Percentiles rank a stretch among this genome's conserved stretches.
These are phyloP conservation scores for Sebastes oblongus DNA, from an alignment of 2,797 vertebrate species.

Conservation along the genomic window DNA sequence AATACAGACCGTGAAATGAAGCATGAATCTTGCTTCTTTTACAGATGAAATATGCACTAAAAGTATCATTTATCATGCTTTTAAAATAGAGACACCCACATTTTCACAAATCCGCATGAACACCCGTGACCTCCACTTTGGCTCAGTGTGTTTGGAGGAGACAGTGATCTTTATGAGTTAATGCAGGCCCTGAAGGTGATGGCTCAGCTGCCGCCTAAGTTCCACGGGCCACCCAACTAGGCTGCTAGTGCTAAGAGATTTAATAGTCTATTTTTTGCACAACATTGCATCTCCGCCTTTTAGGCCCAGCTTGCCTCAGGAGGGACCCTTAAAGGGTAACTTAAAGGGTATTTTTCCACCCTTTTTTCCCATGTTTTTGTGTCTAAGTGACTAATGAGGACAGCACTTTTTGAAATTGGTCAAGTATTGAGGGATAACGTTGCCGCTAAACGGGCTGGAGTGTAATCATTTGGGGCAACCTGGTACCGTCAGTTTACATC, in stretches of 20 bases:
- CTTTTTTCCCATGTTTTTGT: too few species aligned
- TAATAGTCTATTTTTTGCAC: conserved; percentile 51
- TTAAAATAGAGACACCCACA: conserved; percentile 6
- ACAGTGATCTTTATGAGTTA: conserved; percentile 74
- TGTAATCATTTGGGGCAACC: too few species aligned
- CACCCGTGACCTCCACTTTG: conserved; percentile 23
- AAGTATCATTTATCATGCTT: conserved; percentile 48
- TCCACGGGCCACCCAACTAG: conserved; percentile 71
- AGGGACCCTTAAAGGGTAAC: conserved; percentile 13
- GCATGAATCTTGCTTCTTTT: conserved; percentile 26
- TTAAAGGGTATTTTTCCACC: too few species aligned
- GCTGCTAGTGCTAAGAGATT: conserved; percentile 48
- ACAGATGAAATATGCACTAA: conserved; percentile 45
- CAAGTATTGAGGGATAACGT: too few species aligned
- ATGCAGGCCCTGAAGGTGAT: conserved; percentile 73
- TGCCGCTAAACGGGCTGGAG: too few species aligned
- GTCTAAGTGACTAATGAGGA: too few species aligned
- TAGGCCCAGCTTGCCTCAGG: conserved; percentile 39
- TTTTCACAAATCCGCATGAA: not conserved
- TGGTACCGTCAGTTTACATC: too few species aligned
- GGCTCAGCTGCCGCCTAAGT: conserved; percentile 62
- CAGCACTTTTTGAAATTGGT: too few species aligned
- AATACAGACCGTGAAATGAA: conserved; percentile 37
- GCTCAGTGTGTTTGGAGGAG: conserved; percentile 54
- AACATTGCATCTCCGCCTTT: conserved; percentile 22